Base-by-base conservation (phyloP, 1,140 invertebrate genomes). In the Drosophila dunni region DNA sequence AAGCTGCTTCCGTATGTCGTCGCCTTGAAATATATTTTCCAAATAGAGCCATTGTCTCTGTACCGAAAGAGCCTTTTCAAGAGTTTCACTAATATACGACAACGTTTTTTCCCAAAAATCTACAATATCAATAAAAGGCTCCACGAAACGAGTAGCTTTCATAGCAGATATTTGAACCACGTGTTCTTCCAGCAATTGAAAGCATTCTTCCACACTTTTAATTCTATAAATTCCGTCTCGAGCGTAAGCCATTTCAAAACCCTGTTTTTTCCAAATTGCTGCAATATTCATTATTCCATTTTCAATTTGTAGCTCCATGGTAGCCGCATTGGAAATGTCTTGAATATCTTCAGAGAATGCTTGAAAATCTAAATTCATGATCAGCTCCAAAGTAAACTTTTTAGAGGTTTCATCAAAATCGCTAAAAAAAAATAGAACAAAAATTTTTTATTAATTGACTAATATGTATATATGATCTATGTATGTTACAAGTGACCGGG, bases 61-160 rank as follows among this genome's bases (percentile, higher is more conserved):
- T 2, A 97, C 96, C 80, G 94, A 94, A 7, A 97, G 91, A 15
- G 95, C 93, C 76, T 95, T 94, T 93, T 97, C 97, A 17, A 97
- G 93, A 53, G 95, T 95, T 93, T 97, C 97, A 34, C 95, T 94
- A 6, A 97, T 94, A 60, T 95, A 95, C 11, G 96, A 96, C 45
- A 98, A 93, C 4, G 95, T 94, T 82, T 95, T 95, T 92, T 97
- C 97, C 96, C 97, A 97, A 91, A 95, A 94, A 88, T 97, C 95
- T 1, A 97, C 96, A 91, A 96, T 94, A 83, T 95, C 94, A 38
- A 95, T 94, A 92, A 97, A 97, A 2, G 96, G 96, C 88, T 97
- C 96, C 0, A 97, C 96, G 93, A 97, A 97, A 81, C 96, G 94
- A 0, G 96, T 97, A 2, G 96, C 94, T 91, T 98, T 97, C 96